Base-by-base conservation (phyloP, 2,797 vertebrate species). In the Phataginus tetradactyla region DNA sequence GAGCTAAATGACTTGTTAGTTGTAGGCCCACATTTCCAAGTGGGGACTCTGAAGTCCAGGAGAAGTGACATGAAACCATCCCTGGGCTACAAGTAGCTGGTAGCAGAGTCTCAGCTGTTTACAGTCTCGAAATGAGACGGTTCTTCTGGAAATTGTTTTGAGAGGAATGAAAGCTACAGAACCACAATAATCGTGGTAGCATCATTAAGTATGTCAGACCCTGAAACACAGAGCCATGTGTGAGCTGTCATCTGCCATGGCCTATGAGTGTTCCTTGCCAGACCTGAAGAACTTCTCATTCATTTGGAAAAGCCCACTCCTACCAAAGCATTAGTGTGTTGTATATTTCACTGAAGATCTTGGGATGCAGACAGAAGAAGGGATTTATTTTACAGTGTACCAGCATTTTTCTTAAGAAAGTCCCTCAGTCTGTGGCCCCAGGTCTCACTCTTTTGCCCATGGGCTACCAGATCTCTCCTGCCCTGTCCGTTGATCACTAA, bases 281-380 rank as follows among this genome's bases (percentile, higher is more conserved):
- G 45, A 27, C 13, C 0, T 5, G 34, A 55, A 63, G 64, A 42
- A 18, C 0, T 29, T 45, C 49, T 90, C 42, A 1, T 25, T 86
- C 6, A 2, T 68, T 7, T 18, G 53, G 25, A 85, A 69, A 27
- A 53, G 11, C 11, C 23, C 27, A 27, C 27, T 66, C 10, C 7
- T 3, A 29, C 23, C 20, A n/a, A n/a, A 72, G 4, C 3, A 6
- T 32, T 10, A 42, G 23, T 1, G 61, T 14, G 1, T 1, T 7
- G 2, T 10, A 12, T 57, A n/a, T 29, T 81, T 69, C 37, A 25
- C 25, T 2, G 11, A 64, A 53, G 63, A 29, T 45, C 20, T 32
- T 21, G 4, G 49, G 51, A 8, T 49, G 37, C 10, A 78, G n/a
- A 49, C 4, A 34, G 63, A 78, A n/a, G 14, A 25, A 72, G 10